Evolutionary conservation across 2,888 invertebrate species (phyloP), one percentile per base, ranked within the genome.

Genomic region (Dicyrtoma fusca): DNA sequence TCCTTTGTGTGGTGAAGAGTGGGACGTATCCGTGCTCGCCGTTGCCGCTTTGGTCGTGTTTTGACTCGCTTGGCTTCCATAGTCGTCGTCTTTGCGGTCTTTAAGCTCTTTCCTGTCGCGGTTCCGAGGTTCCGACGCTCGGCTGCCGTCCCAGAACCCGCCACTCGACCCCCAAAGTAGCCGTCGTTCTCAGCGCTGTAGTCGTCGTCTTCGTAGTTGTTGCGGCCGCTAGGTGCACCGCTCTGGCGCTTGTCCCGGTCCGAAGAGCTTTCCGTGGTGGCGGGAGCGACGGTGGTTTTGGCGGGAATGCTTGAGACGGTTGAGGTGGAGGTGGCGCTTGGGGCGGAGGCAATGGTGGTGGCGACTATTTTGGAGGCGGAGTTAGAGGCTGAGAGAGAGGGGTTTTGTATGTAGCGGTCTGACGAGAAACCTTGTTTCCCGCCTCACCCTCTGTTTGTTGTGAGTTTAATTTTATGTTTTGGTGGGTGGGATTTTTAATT

Each of bases 91-190:
- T 8, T 26, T 42, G 5, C 8, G 17, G 47, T 17, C 53, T 17
- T n/a, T 49, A 14, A 25, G 49, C 13, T n/a, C 65, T 14, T 57
- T 23, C 34, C n/a, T 6, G 2, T 51, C 63, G 25, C 44, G 87
- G 81, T 89, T 89, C 17, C 91, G 88, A 75, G 21, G 51, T 71
- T 71, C 13, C 64, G 53, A 44, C n/a, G n/a, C n/a, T n/a, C n/a
- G n/a, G n/a, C n/a, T n/a, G 13, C 14, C 11, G 47, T 34, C 34
- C 34, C 6, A 26, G 26, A 5, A 3, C 26, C 34, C n/a, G 10
- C 34, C 17, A 13, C 68, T 17, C 45, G 47, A n/a, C 74, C 21
- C 3, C 34, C 34, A 34, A 34, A 34, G 34, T 34, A 3, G 4
- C 34, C 34, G 34, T 23, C 34, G 26, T 21, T 61, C 76, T 72